Percentiles rank a stretch among this genome's conserved stretches.
Conservation (phyloP, 2,113 vertebrate species). For the Dendropsophus ebraccatus region DNA sequence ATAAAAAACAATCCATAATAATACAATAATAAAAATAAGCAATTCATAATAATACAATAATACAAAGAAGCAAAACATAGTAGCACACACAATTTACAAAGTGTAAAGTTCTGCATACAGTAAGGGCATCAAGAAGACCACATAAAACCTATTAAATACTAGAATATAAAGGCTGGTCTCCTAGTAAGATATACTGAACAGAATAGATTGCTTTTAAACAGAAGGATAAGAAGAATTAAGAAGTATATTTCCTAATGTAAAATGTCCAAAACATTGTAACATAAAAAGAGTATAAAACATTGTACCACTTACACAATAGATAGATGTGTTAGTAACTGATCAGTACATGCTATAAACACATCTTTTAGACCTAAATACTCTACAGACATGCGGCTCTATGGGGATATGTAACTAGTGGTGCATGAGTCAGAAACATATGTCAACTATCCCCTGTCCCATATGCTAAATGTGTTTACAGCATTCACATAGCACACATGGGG, state of each 20-base stretch:
- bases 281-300: background rate
- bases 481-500: slow-evolving; percentile 15
- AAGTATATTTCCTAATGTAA: background rate
- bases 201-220: too few relatives aligned
- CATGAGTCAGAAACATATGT: slow-evolving; percentile 29
- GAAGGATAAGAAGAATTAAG: too few relatives aligned
- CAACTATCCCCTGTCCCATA: slow-evolving; percentile 29
- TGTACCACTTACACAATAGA: background rate
- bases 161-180: too few relatives aligned
- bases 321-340: background rate
- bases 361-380: background rate
- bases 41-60: too few relatives aligned
- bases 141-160: too few relatives aligned
- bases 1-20: too few relatives aligned
- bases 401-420: background rate
- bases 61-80: too few relatives aligned
- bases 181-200: too few relatives aligned
- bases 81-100: background rate
- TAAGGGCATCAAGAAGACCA: too few relatives aligned
- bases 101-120: too few relatives aligned
- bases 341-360: background rate
- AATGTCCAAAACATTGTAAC: background rate
- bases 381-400: background rate
- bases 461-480: slow-evolving; percentile 28
- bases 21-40: too few relatives aligned